Evolutionary conservation across 2,113 vertebrate species (phyloP).

Genomic region (Oceanodroma tethys): DNA sequence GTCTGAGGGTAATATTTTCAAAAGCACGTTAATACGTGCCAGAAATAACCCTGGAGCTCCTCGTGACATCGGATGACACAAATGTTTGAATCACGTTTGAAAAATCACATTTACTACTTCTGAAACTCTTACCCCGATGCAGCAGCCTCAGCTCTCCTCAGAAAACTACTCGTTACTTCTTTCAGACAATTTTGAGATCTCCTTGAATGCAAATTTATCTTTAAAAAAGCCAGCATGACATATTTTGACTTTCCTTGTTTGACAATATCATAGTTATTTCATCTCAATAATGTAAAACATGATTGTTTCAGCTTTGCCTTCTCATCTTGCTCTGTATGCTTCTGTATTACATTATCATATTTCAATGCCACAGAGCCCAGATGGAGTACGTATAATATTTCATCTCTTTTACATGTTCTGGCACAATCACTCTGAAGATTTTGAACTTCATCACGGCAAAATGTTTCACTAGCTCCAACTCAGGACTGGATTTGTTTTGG

Average conservation of each 20-base stretch:
- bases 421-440: background rate
- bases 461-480: background rate
- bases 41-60: background rate
- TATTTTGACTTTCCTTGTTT: constrained; percentile 61
- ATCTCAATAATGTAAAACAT: constrained; percentile 18
- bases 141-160: background rate
- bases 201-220: background rate
- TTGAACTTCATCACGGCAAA: background rate
- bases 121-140: background rate
- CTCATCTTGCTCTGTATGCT: background rate
- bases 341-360: constrained; percentile 12
- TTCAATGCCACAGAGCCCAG: constrained; percentile 35
- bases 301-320: constrained; percentile 11
- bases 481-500: background rate
- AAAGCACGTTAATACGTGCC: background rate
- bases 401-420: background rate
- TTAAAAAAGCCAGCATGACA: constrained; percentile 6
- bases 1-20: background rate
- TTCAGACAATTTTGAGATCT: background rate
- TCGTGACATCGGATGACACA: background rate
- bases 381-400: constrained; percentile 1
- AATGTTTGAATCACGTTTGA: background rate
- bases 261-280: constrained; percentile 40
- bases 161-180: background rate
- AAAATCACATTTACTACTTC: background rate